phyloP scores from a whole-genome alignment of 1,140 invertebrate species.

The Schlechtendalia chinensis region DNA sequence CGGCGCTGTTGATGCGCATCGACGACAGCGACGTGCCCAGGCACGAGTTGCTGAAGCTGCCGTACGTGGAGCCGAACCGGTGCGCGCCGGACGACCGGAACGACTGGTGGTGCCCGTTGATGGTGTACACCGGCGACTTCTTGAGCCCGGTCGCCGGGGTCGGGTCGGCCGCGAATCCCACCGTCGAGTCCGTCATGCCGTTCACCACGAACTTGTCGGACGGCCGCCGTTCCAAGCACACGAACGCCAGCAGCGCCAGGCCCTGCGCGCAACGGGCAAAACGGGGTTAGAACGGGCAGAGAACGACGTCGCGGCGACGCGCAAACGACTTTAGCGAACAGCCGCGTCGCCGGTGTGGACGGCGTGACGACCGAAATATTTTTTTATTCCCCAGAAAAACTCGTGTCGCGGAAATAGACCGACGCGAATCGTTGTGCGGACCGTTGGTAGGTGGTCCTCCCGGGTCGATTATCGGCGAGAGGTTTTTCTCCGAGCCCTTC shows the following conservation, averaged over 20 bases:
- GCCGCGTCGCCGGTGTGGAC: too few relatives aligned
- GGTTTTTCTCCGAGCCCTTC: too few relatives aligned
- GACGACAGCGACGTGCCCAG: conserved; percentile 32
- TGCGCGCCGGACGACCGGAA: not conserved
- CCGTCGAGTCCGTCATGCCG: conserved; percentile 31
- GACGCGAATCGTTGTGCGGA: too few relatives aligned
- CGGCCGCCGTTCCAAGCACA: not conserved
- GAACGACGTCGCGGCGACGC: too few relatives aligned
- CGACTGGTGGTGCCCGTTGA: conserved; percentile 34
- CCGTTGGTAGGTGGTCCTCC: too few relatives aligned
- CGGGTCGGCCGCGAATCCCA: not conserved
- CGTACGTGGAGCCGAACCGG: conserved; percentile 34
- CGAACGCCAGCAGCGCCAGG: not conserved
- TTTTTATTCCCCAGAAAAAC: too few relatives aligned
- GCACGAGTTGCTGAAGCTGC: conserved; percentile 41
- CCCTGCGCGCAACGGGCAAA: not conserved
- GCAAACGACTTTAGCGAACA: too few relatives aligned
- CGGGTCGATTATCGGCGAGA: too few relatives aligned
- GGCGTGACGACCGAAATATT: too few relatives aligned
- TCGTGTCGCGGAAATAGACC: too few relatives aligned
- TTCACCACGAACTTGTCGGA: not conserved
- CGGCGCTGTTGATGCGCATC: conserved; percentile 21
- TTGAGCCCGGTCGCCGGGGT: not conserved
- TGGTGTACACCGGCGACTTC: conserved; percentile 32
- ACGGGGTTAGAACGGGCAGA: too few relatives aligned